Conservation (phyloP, 2,113 vertebrate genomes). For the Oncorhynchus mykiss region DNA sequence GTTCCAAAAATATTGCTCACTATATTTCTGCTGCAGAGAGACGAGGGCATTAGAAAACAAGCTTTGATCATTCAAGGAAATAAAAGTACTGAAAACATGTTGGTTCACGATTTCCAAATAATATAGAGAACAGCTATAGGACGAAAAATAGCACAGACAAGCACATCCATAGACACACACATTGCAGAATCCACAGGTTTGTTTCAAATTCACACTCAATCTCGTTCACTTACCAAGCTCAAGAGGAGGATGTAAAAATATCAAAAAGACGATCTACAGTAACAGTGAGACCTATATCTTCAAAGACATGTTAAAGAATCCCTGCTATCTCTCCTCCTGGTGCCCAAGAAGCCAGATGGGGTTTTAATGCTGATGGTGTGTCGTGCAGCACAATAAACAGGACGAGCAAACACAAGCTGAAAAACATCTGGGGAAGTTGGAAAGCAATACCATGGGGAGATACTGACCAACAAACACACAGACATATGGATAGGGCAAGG, state of each 20-base stretch:
- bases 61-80: no score
- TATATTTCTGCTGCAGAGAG: no score
- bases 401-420: slow-evolving; percentile 46
- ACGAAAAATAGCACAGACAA: background rate
- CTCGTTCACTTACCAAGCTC: background rate
- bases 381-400: slow-evolving; percentile 38
- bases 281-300: background rate
- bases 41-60: no score
- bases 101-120: no score
- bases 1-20: no score
- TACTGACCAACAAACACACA: slow-evolving; percentile 29
- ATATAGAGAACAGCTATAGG: no score
- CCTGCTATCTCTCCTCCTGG: slow-evolving; percentile 30
- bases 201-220: background rate
- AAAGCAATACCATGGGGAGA: slow-evolving; percentile 54
- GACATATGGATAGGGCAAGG: slow-evolving; percentile 53
- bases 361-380: slow-evolving; percentile 18
- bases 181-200: background rate
- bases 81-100: no score
- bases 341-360: slow-evolving; percentile 53
- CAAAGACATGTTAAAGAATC: slow-evolving; percentile 25
- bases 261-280: no score
- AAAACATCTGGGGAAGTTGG: slow-evolving; percentile 59
- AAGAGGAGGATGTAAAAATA: background rate
- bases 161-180: background rate